A percentile compares a stretch with the other conserved stretches of the same genome.
Conservation (phyloP, 2,797 vertebrate species). For the Molossus alvarezi region DNA sequence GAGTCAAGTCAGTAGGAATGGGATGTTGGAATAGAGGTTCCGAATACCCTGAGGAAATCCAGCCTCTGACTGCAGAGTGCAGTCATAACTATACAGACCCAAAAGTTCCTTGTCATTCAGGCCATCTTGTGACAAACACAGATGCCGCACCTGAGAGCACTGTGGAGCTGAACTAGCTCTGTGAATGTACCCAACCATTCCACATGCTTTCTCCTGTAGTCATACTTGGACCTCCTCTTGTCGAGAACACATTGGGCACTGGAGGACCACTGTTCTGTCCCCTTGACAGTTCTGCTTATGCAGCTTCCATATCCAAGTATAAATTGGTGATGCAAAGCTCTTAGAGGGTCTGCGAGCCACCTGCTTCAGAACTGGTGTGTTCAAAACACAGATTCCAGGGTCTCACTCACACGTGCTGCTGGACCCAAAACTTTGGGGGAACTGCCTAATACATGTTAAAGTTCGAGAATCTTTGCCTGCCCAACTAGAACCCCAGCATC, state of each 20-base stretch:
- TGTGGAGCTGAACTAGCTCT: not conserved
- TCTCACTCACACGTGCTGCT: not conserved
- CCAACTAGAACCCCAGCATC: not conserved
- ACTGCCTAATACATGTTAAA: not conserved
- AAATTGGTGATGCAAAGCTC: not conserved
- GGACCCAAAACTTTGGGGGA: not conserved
- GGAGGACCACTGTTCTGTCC: not conserved
- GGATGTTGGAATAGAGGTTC: not conserved
- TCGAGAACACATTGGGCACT: not conserved
- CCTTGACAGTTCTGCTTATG: not conserved
- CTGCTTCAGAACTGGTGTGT: not conserved
- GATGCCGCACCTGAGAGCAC: not conserved
- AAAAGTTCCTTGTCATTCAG: not conserved
- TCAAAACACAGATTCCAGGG: not conserved
- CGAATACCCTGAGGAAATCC: not conserved
- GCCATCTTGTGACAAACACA: not conserved
- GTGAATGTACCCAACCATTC: not conserved
- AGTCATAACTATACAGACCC: not conserved
- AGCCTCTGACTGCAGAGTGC: not conserved
- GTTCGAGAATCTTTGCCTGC: not conserved
- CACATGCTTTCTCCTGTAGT: not conserved
- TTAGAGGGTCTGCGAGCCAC: not conserved
- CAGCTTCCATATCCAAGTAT: not conserved
- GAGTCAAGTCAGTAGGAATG: not conserved
- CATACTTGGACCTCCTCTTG: not conserved